These are phyloP conservation scores for Muscicapa adusta DNA, from an alignment of 2,113 vertebrate genomes.

Conservation along the genomic window DNA sequence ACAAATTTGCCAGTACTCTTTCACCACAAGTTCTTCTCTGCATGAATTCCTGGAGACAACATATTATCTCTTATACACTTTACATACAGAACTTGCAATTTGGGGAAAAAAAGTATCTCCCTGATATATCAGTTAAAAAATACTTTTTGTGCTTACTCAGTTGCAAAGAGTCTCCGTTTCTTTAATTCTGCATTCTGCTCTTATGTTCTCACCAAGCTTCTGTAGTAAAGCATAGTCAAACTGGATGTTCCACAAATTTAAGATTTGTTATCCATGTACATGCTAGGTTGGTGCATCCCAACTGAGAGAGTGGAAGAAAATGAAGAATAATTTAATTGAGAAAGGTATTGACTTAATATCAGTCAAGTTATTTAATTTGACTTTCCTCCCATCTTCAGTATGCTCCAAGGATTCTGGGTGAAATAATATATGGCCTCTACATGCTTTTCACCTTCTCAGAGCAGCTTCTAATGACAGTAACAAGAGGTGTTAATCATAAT, in stretches of 20 bases:
- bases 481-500: background rate
- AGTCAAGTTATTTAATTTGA: background rate
- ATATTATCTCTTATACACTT: background rate
- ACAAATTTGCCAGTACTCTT: background rate
- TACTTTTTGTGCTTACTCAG: background rate
- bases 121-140: background rate
- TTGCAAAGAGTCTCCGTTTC: background rate
- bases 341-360: background rate
- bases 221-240: background rate
- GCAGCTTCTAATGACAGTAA: background rate
- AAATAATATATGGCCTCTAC: background rate
- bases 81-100: background rate
- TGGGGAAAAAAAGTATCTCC: background rate
- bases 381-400: background rate
- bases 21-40: background rate
- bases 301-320: background rate
- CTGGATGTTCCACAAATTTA: background rate
- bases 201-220: background rate
- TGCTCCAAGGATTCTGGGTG: background rate
- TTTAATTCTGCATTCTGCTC: background rate
- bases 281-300: background rate
- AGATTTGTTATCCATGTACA: background rate
- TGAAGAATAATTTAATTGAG: background rate
- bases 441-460: background rate
- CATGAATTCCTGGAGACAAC: background rate